phyloP scores from a whole-genome alignment of 2,113 vertebrate genomes.

The Myiozetetes cayanensis region DNA sequence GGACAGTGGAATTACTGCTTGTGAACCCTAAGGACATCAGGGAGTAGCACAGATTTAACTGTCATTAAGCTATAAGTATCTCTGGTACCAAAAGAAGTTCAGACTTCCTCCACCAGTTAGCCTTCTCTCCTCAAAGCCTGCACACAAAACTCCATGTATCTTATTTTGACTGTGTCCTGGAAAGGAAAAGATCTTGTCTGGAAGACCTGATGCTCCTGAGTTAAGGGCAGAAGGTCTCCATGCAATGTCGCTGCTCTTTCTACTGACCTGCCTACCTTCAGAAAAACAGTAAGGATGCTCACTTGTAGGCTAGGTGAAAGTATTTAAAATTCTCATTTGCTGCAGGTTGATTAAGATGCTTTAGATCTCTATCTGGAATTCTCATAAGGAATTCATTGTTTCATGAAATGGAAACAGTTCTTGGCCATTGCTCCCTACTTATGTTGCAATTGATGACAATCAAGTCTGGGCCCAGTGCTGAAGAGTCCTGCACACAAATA shows the following conservation, averaged over 20 bases:
- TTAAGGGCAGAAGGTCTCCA: background rate
- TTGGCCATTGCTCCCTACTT: background rate
- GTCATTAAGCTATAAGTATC: background rate
- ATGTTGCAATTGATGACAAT: background rate
- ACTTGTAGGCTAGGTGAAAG: background rate
- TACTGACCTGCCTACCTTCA: background rate
- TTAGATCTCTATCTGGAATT: background rate
- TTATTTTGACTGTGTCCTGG: background rate
- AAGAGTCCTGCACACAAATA: background rate
- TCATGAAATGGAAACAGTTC: background rate
- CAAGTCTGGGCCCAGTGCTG: background rate
- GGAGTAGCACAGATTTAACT: background rate
- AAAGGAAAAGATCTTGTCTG: background rate
- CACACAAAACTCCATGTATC: background rate
- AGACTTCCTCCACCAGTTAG: background rate
- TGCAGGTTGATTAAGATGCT: background rate
- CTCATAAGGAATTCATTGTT: background rate
- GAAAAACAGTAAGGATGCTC: background rate
- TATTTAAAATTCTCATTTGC: background rate
- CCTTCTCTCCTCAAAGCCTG: background rate
- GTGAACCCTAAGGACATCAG: background rate
- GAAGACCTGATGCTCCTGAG: background rate
- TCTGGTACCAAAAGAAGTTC: background rate
- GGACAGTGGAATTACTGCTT: background rate
- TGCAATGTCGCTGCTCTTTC: background rate